These are phyloP conservation scores for Euwallacea fornicatus DNA, from an alignment of 1,140 invertebrate species.

Conservation along the genomic window DNA sequence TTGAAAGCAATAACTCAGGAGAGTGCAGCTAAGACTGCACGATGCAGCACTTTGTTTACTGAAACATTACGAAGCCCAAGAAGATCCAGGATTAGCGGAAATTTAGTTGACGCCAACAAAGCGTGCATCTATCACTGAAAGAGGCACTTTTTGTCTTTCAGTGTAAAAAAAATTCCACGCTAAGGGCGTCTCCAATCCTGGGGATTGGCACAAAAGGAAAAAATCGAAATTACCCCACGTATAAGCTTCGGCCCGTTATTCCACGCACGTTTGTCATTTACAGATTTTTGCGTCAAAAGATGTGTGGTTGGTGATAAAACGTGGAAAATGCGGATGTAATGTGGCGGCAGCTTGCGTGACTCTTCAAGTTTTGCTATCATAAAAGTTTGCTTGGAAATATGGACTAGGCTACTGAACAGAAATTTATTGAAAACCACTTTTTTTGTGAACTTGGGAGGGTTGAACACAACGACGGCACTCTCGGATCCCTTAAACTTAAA, in stretches of 20 bases:
- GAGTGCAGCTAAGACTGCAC: neutral
- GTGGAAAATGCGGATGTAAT: constrained; percentile 7
- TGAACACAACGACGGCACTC: too few relatives aligned
- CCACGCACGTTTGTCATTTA: constrained; percentile 25
- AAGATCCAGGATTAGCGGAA: neutral
- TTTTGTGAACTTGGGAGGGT: too few relatives aligned
- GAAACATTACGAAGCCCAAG: neutral
- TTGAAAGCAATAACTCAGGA: neutral
- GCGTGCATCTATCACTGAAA: neutral
- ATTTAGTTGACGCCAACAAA: neutral
- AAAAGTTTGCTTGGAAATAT: too few relatives aligned
- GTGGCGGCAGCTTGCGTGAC: constrained; percentile 21
- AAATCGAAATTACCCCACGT: constrained; percentile 9
- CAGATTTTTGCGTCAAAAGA: constrained; percentile 18
- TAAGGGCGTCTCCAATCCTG: too few relatives aligned
- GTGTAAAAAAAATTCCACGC: neutral
- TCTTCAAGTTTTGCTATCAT: too few relatives aligned
- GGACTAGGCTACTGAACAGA: too few relatives aligned
- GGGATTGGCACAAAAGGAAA: too few relatives aligned
- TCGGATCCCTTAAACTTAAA: too few relatives aligned
- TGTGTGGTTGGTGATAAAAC: constrained; percentile 7
- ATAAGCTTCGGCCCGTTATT: constrained; percentile 9
- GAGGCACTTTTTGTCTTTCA: neutral
- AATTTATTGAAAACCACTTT: too few relatives aligned
- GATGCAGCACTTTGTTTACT: neutral